phyloP scores from a whole-genome alignment of 2,888 invertebrate species.

The Gortyna flavago region DNA sequence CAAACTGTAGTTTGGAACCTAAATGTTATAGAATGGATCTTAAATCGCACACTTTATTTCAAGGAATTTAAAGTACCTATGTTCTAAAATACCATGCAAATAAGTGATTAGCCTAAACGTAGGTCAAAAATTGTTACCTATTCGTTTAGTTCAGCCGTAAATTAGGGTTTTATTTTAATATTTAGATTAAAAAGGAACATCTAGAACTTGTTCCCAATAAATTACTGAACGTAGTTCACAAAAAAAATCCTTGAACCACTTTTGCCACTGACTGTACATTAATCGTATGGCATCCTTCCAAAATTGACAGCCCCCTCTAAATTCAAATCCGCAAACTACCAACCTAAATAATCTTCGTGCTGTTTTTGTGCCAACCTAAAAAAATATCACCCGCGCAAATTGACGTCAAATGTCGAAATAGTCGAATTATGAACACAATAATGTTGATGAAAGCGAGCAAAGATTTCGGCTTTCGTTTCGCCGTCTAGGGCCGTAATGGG shows the following conservation, averaged over 20 bases:
- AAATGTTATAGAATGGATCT: too few species aligned
- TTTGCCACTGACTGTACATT: too few species aligned
- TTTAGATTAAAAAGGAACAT: neutral
- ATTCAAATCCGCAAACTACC: slow-evolving; percentile 5
- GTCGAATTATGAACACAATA: slow-evolving; percentile 60
- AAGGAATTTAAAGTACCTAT: neutral
- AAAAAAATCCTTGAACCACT: neutral
- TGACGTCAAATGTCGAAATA: slow-evolving; percentile 54
- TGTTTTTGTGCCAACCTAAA: slow-evolving; percentile 26
- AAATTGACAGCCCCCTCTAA: neutral
- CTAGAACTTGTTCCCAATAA: too few species aligned
- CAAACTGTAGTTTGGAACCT: neutral
- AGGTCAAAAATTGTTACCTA: neutral
- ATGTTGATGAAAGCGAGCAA: slow-evolving; percentile 58
- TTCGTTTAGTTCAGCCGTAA: neutral
- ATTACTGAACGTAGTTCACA: too few species aligned
- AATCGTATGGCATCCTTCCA: neutral
- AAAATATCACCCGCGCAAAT: slow-evolving; percentile 22
- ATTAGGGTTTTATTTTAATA: neutral
- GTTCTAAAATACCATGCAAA: neutral
- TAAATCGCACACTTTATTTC: neutral
- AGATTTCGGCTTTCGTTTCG: slow-evolving; percentile 58
- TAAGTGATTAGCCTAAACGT: neutral
- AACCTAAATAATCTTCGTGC: too few species aligned
- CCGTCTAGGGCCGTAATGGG: slow-evolving; percentile 52